Evolutionary conservation across 2,797 vertebrate genomes (phyloP).

Genomic region (Spinus olivaceus): DNA sequence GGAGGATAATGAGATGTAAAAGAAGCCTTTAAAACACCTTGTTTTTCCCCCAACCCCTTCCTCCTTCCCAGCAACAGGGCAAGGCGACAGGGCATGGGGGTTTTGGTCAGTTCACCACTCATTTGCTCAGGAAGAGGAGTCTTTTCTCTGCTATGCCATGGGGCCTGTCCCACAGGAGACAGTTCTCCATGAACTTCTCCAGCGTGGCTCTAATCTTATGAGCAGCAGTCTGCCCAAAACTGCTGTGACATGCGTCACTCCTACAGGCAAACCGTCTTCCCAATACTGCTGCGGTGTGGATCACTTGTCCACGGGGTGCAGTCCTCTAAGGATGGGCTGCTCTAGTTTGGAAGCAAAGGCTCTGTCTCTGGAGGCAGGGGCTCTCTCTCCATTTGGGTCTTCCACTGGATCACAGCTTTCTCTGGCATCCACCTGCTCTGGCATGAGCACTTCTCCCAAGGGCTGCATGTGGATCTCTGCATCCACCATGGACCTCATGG

Average conservation of each 20-base stretch:
- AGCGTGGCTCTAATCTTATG: not conserved
- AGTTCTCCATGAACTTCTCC: not conserved
- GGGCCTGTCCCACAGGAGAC: not conserved
- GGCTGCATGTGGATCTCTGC: not conserved
- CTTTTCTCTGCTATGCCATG: not conserved
- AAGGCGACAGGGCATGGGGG: not conserved
- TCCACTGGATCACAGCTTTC: not conserved
- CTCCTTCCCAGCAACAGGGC: accelerated
- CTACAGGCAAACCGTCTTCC: not conserved
- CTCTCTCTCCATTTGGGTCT: not conserved
- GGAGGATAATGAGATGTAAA: not conserved
- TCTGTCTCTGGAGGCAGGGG: not conserved
- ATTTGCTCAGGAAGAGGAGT: not conserved
- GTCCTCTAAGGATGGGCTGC: not conserved
- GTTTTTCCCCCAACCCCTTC: not conserved
- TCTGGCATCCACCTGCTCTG: not conserved
- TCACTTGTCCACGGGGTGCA: not conserved
- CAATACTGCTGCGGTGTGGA: not conserved
- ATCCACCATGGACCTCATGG: not conserved
- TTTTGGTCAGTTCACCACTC: not conserved
- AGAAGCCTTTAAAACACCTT: not conserved
- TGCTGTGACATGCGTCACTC: not conserved
- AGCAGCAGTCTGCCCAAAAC: not conserved
- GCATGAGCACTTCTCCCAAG: not conserved
- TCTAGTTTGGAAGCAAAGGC: not conserved